A percentile compares a stretch with the other conserved stretches of the same genome.
Evolutionary conservation across 2,113 vertebrate genomes (phyloP).

Genomic region (Maccullochella peelii): DNA sequence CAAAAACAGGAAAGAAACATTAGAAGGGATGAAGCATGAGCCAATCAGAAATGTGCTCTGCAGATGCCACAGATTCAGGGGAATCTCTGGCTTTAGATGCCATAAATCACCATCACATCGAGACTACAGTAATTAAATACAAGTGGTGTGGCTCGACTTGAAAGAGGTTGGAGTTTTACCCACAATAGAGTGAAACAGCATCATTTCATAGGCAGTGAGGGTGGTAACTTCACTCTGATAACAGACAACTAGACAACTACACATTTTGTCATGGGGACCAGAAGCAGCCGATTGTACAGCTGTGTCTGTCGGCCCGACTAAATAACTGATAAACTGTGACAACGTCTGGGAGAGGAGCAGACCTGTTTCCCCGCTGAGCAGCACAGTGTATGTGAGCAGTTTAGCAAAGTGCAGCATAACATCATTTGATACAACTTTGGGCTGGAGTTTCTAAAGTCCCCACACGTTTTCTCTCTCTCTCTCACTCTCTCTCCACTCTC

Average conservation of each 20-base stretch:
- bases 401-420: constrained; percentile 64
- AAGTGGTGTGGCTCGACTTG: constrained; percentile 44
- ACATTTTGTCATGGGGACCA: constrained; percentile 8
- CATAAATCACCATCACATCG: constrained; percentile 64
- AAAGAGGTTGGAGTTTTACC: constrained; percentile 56
- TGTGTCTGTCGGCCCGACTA: constrained; percentile 17
- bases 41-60: constrained; percentile 68
- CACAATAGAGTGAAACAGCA: constrained; percentile 35
- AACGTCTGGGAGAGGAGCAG: constrained; percentile 7
- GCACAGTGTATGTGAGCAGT: constrained; percentile 48
- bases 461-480: constrained; percentile 53
- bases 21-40: constrained; percentile 31
- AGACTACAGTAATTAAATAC: constrained; percentile 66
- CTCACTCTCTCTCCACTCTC: constrained; percentile 29
- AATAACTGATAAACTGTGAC: constrained; percentile 52
- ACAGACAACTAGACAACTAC: constrained; percentile 38
- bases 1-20: constrained; percentile 61
- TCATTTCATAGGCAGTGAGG: constrained; percentile 17
- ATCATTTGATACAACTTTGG: constrained; percentile 67
- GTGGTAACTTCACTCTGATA: constrained; percentile 35
- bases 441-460: constrained; percentile 69
- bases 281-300: constrained; percentile 32
- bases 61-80: constrained; percentile 69
- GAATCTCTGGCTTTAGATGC: constrained; percentile 59
- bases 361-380: constrained; percentile 37